These are phyloP conservation scores for Arctocebus calabarensis DNA, from an alignment of 2,797 vertebrate genomes.

Conservation along the genomic window DNA sequence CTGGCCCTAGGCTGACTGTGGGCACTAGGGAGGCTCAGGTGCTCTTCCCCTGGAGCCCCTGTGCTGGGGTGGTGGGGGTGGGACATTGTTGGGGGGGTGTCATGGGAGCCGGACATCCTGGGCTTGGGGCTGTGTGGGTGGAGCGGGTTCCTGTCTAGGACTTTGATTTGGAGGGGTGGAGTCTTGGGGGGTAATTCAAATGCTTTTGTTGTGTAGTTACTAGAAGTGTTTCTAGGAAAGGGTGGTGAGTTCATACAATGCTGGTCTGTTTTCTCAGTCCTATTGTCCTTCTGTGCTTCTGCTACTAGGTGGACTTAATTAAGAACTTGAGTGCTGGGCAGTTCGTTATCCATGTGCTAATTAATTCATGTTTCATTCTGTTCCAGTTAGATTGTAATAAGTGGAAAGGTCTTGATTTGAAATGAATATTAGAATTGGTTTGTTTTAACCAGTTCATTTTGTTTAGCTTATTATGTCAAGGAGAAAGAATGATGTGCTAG, in stretches of 20 bases:
- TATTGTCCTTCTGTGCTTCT: not conserved
- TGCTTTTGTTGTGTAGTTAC: not conserved
- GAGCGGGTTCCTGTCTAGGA: not conserved
- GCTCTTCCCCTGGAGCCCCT: no score
- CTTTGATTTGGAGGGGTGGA: no score
- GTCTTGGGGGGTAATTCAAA: not conserved
- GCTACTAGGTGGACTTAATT: not conserved
- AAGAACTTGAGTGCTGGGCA: not conserved
- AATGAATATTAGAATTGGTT: not conserved
- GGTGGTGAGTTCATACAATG: no score
- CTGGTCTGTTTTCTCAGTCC: no score
- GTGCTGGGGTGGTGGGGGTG: no score
- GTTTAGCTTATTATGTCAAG: not conserved
- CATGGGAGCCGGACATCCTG: no score
- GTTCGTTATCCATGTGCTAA: not conserved
- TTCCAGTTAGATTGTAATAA: not conserved
- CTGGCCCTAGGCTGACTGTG: no score
- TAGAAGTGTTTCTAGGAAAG: not conserved
- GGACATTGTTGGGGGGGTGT: no score
- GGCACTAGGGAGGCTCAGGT: no score
- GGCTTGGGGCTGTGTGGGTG: not conserved
- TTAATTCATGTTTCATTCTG: not conserved
- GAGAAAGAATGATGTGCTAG: not conserved
- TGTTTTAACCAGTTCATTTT: not conserved
- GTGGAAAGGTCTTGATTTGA: not conserved